phyloP scores from a whole-genome alignment of 2,113 vertebrate genomes.

The Anarhynchus alexandrinus region DNA sequence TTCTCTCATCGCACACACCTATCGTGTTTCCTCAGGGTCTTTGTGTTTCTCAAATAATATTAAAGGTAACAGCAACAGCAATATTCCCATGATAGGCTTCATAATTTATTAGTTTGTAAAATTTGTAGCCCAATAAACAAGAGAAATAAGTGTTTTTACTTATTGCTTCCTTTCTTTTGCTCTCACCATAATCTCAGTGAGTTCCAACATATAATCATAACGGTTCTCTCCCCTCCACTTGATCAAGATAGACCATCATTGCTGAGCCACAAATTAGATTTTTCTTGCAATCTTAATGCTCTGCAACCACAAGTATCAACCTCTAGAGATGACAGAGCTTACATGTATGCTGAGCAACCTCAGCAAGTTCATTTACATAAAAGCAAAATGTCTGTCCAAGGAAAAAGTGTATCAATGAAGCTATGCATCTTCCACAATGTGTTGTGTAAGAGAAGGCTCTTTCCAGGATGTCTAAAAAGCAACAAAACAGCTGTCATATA shows the following conservation, averaged over 20 bases:
- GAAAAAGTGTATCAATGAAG: not conserved
- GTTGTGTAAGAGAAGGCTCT: not conserved
- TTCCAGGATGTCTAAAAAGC: not conserved
- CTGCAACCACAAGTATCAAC: not conserved
- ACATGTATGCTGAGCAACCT: not conserved
- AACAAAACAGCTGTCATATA: not conserved
- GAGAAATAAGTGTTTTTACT: not conserved
- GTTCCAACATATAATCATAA: not conserved
- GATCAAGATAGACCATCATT: conserved; percentile 28
- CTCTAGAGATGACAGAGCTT: not conserved
- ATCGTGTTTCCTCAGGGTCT: not conserved
- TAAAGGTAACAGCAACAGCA: not conserved
- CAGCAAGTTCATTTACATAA: not conserved
- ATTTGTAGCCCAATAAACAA: not conserved
- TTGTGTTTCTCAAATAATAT: not conserved
- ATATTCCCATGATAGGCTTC: not conserved
- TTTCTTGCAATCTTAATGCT: not conserved
- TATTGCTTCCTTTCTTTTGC: not conserved
- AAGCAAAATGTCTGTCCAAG: not conserved
- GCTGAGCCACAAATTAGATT: conserved; percentile 38
- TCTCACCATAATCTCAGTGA: conserved; percentile 12
- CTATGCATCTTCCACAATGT: not conserved
- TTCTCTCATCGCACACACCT: not conserved
- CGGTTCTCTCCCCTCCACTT: not conserved
- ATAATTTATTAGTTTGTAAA: not conserved